Evolutionary conservation across 1,140 invertebrate genomes (phyloP), one percentile per base, ranked within the genome.

Genomic region (Thalassaphorura encarpata): DNA sequence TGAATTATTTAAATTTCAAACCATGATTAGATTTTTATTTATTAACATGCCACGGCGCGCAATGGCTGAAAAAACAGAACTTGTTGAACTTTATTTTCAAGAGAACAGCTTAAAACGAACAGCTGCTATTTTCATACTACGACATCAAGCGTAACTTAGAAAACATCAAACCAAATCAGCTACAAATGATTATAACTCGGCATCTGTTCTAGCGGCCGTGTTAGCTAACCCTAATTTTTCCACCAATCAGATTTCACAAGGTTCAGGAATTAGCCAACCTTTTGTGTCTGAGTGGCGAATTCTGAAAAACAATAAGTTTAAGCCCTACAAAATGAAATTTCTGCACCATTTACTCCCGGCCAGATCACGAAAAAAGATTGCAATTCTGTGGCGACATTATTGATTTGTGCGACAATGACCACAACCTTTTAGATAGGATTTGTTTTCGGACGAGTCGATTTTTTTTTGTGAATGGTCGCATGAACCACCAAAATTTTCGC

Each of bases 401-500:
- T n/a, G 33, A 51, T 16, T 31, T 13, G 28, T 6, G 4, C 13
- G 11, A 51, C 48, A 21, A 13, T 19, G 48, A 51, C 21, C 29
- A 26, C 4, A 16, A 5, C 6, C 8, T 36, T 11, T 6, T 39
- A 3, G 11, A 6, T 23, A 8, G 31, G 11, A 51, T 51, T 19
- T 51, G 48, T 23, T 48, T 48, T 18, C 15, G 15, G 6, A 24
- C 15, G 15, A 24, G 26, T 8, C 15, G 15, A 6, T 21, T 24
- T 8, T 48, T 48, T 48, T 48, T 21, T 24, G 6, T 48, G 26
- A 48, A 26, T 28, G 46, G 42, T 8, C 42, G 46, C 16, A 21
- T 48, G 15, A 48, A 48, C 18, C 46, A 48, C 46, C 46, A 48
- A 28, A 48, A 48, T 24, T 48, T 48, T 18, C 15, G 46, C 6